Conservation (phyloP, 92 coral and sea anemone genomes). For the Phenganax marumi region DNA sequence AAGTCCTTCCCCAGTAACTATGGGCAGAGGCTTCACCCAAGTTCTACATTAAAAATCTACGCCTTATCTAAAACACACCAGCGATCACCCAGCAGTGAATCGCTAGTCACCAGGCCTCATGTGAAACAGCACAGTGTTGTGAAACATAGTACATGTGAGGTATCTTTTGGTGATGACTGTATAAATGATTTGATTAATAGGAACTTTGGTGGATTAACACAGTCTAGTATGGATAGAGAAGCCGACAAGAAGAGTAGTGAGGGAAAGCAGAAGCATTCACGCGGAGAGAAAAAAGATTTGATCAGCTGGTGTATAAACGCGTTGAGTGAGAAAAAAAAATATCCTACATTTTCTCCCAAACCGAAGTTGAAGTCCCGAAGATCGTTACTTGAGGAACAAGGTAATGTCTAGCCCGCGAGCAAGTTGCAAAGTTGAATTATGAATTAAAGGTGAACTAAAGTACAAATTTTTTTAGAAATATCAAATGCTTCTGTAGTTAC, state of each 20-base stretch:
- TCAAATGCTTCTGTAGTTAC: neutral
- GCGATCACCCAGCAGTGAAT: constrained; percentile 8
- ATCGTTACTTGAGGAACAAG: constrained; percentile 7
- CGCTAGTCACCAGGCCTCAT: constrained; percentile 28
- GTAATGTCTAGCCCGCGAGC: neutral
- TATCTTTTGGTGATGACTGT: neutral
- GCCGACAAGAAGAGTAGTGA: neutral
- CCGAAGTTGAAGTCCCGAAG: constrained; percentile 32
- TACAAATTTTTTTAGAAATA: neutral
- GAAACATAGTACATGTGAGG: neutral
- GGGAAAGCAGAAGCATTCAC: neutral
- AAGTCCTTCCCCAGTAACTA: neutral
- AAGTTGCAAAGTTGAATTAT: neutral
- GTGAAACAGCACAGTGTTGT: constrained; percentile 9
- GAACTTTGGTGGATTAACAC: neutral
- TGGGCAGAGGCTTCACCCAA: constrained; percentile 26
- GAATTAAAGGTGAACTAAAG: neutral
- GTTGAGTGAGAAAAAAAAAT: constrained; percentile 23
- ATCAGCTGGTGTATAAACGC: constrained; percentile 27
- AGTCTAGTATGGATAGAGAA: neutral
- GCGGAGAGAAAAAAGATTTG: constrained; percentile 17
- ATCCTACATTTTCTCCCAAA: constrained; percentile 22
- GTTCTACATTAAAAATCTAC: constrained; percentile 39
- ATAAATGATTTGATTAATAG: neutral
- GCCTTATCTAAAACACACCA: constrained; percentile 33